Conservation (phyloP, 2,113 vertebrate genomes). For the Elephas maximus region DNA sequence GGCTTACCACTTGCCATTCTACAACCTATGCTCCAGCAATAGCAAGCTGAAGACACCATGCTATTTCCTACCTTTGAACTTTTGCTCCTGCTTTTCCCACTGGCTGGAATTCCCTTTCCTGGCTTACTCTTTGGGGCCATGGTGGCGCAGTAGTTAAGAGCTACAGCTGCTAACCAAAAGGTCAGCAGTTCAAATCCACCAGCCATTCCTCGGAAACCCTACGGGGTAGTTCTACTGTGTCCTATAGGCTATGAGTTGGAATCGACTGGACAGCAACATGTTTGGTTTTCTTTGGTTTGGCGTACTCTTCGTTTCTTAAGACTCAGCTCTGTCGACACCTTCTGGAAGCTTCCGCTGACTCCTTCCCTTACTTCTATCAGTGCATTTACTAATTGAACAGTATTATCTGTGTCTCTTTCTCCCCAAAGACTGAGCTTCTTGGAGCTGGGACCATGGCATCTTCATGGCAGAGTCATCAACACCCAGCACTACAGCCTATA, state of each 20-base stretch:
- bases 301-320: not conserved
- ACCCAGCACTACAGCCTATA: too few species aligned
- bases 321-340: not conserved
- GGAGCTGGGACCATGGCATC: not conserved
- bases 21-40: too few species aligned
- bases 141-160: too few species aligned
- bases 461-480: not conserved
- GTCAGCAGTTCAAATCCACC: too few species aligned
- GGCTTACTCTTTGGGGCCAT: too few species aligned
- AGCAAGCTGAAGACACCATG: fast-evolving
- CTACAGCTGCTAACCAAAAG: too few species aligned
- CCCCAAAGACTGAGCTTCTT: not conserved
- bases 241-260: too few species aligned
- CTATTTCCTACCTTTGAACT: not conserved
- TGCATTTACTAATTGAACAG: too few species aligned
- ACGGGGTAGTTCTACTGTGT: too few species aligned
- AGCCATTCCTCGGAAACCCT: too few species aligned
- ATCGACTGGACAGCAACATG: too few species aligned
- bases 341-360: not conserved
- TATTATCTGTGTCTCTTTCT: not conserved
- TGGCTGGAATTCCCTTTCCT: not conserved
- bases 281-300: too few species aligned
- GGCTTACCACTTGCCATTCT: not conserved
- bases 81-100: not conserved
- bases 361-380: not conserved